Evolutionary conservation across 2,888 invertebrate species (phyloP), one percentile per base, ranked within the genome.

Genomic region (Drosophila monieri): DNA sequence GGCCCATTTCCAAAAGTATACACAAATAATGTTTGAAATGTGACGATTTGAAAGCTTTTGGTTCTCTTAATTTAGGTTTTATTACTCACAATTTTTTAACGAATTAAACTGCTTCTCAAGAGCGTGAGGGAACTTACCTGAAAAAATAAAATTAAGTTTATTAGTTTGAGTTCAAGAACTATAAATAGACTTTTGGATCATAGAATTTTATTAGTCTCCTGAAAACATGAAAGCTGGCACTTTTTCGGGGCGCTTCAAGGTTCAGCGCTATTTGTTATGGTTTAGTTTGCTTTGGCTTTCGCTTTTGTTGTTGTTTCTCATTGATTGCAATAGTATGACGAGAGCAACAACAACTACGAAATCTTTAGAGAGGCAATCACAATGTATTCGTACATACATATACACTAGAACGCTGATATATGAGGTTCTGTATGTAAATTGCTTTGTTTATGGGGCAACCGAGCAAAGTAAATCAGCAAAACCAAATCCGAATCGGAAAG

Each of bases 381-480:
- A 58, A 4, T 41, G 15, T 23, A 12, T 44, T 18, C 32, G 9
- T 32, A 8, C 47, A 35, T 27, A 37, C 14, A 5, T 54, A 12
- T 15, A 9, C 23, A 32, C n/a, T 32, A 10, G 8, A 46, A 27
- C 9, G 27, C 27, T 27, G 2, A 9, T 27, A 27, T 27, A 27
- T 27, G 32, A 52, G 32, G 56, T 44, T 60, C 6, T 37, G 54
- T 73, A 62, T 80, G 70, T 73, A 71, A 78, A 84, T 78, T 78
- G 75, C 69, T 64, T 80, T 80, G 78, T 77, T 74, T 77, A 60
- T 77, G 80, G 68, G 62, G 39, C 61, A 49, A 49, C 49, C 61
- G 51, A 55, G 49, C 61, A 61, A 49, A 61, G 61, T 39, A 41
- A 61, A 56, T 8, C 8, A 61, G 48, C 61, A 39, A 49, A 61